These are phyloP conservation scores for Ennomos erosarius DNA, from an alignment of 2,888 invertebrate genomes.

Conservation along the genomic window DNA sequence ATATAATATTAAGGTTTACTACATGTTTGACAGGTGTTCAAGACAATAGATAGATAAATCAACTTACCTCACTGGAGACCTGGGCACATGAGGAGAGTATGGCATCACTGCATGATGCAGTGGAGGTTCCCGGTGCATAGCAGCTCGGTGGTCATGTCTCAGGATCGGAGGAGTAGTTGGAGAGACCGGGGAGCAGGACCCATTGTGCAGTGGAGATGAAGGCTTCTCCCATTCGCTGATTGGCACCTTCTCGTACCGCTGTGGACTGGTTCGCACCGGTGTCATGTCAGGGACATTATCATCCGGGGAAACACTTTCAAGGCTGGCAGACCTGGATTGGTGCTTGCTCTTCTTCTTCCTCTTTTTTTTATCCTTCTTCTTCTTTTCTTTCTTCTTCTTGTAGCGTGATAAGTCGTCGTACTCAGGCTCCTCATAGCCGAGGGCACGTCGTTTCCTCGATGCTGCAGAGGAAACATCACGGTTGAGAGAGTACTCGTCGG, in stretches of 20 bases:
- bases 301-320: constrained; percentile 87
- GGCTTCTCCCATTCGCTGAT: constrained; percentile 83
- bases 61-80: constrained; percentile 67
- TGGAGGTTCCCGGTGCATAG: constrained; percentile 50
- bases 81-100: constrained; percentile 76
- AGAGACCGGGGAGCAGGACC: constrained; percentile 85
- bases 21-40: constrained; percentile 1
- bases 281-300: constrained; percentile 70
- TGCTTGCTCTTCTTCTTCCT: constrained; percentile 90
- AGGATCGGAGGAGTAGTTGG: constrained; percentile 83
- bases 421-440: constrained; percentile 71
- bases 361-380: constrained; percentile 91
- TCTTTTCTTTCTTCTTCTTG: constrained; percentile 89
- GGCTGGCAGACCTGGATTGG: constrained; percentile 88
- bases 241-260: constrained; percentile 75
- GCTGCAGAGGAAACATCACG: constrained; percentile 73
- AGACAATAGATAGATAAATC: neutral
- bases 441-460: constrained; percentile 65
- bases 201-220: constrained; percentile 83
- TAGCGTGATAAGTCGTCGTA: constrained; percentile 84
- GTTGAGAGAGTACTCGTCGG: constrained; percentile 69
- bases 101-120: constrained; percentile 60
- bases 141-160: constrained; percentile 50
- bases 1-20: neutral
- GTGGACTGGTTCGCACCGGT: constrained; percentile 61